Base-by-base conservation (phyloP, 2,888 invertebrate genomes). In the Rhopalosiphum nymphaeae region DNA sequence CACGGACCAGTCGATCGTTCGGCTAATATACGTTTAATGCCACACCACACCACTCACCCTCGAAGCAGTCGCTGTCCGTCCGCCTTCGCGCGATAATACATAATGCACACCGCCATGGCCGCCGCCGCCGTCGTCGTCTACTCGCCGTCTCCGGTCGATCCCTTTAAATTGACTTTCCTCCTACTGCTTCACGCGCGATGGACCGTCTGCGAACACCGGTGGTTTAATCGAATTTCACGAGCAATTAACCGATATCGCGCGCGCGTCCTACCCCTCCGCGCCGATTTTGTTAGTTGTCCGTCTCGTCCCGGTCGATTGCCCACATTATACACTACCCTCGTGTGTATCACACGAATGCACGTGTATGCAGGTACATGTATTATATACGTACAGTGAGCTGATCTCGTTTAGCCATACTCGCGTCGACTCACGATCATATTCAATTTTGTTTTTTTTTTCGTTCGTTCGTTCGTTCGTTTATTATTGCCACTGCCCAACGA, bases 141-240 rank as follows among this genome's bases (percentile, higher is more conserved):
- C 56, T 53, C 78, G 4, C 86, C 67, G 44, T 78, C 36, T 49
- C 67, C 86, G n/a, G n/a, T 25, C 92, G 53, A 21, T 88, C 92
- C 92, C 67, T 88, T 92, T 67, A 92, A 92, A 92, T 92, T 88
- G 88, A 92, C 92, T 92, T 92, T 88, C 42, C 67, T 53, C 49
- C 91, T 67, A 36, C 67, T 7, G 16, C 16, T 67, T 9, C 36
- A 78, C 36, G 36, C 36, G 36, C 36, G 36, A 78, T 21, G 78
- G 36, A 21, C 78, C 36, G 78, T 78, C 78, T 36, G 21, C 36
- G 21, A 78, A 7, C 42, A 67, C 26, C 42, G 44, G 88, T 29
- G 92, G 88, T 89, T 89, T 93, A 93, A 93, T 93, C 92, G 92
- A 93, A 93, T 93, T 93, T 93, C 88, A 93, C 92, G 88, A 93